phyloP scores from a whole-genome alignment of 2,797 vertebrate species.

The Chelon labrosus region DNA sequence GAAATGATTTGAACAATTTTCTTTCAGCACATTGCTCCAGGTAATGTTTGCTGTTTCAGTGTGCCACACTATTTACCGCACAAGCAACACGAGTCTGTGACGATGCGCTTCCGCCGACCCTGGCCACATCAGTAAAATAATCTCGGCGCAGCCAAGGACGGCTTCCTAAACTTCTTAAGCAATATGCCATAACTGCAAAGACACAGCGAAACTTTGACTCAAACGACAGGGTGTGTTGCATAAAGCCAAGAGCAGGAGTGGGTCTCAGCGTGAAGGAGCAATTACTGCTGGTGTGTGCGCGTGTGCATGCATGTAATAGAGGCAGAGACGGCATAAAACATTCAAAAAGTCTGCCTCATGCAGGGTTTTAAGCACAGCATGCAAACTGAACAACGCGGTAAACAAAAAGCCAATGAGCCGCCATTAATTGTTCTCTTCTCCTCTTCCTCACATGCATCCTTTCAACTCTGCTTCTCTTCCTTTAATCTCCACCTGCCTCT shows the following conservation, averaged over 20 bases:
- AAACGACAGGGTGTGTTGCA: neutral
- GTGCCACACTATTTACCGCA: too few relatives aligned
- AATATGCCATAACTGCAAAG: neutral
- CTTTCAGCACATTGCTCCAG: neutral
- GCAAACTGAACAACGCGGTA: neutral
- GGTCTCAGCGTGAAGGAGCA: slow-evolving; percentile 11
- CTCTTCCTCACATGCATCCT: neutral
- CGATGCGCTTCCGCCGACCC: slow-evolving; percentile 2
- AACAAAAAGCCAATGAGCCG: neutral
- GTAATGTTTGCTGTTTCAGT: slow-evolving; percentile 2
- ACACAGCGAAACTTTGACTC: slow-evolving; percentile 19
- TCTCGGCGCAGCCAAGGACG: neutral
- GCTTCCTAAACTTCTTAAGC: slow-evolving; percentile 1
- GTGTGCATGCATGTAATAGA: neutral
- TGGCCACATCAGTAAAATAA: slow-evolving; percentile 2
- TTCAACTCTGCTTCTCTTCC: neutral
- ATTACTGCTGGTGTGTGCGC: neutral
- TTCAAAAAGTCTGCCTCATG: neutral
- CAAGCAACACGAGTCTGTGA: neutral
- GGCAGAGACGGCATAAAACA: neutral
- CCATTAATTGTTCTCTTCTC: neutral
- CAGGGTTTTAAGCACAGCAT: neutral
- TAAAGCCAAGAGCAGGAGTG: neutral
- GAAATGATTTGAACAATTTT: slow-evolving; percentile 29
- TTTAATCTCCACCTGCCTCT: slow-evolving; percentile 6